Evolutionary conservation across 2,113 vertebrate species (phyloP), one percentile per base, ranked within the genome.

Genomic region (Sialia sialis): DNA sequence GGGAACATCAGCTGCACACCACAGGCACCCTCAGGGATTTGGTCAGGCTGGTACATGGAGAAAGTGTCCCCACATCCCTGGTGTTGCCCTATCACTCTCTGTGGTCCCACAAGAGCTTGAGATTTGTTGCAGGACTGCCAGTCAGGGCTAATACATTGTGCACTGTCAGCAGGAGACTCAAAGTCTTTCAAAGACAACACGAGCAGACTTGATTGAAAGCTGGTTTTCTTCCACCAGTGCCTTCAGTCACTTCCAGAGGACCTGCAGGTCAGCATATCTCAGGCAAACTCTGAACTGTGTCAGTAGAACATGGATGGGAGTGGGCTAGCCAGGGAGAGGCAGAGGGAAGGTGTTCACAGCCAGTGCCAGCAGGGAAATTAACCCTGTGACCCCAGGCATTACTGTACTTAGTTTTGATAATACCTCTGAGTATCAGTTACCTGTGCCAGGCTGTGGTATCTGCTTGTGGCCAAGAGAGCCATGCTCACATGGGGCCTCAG

Each of bases 1-100:
- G 29, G 43, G 10, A 19, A 18, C 46, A 25, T 51, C 0, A 0
- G 3, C 64, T 0, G 1, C 6, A 3, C 16, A 20, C 32, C 69
- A 12, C 25, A 4, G 55, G 32, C 39, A 22, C 11, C 0, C 18
- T 6, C 5, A 4, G 38, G 32, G 32, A 6, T 51, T 73, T 20
- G 72, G 13, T 49, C 39, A 46, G 43, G 34, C 51, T 64, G 6
- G 18, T 49, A 11, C 16, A 7, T 2, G 4, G 32, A 7, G 9
- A 54, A 30, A 4, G 16, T 38, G 11, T 30, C 51, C 44, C 19
- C 10, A 0, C 13, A 2, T 13, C 16, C 26, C 34, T 58, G 36
- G 16, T 29, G 15, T 32, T 66, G 34, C 25, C 23, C 16, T 29
- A 0, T 29, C 9, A 2, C 3, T 30, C 20, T 34, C 9, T 39